Base-by-base conservation (phyloP, 2,797 vertebrate genomes). In the Leptodactylus fallax region DNA sequence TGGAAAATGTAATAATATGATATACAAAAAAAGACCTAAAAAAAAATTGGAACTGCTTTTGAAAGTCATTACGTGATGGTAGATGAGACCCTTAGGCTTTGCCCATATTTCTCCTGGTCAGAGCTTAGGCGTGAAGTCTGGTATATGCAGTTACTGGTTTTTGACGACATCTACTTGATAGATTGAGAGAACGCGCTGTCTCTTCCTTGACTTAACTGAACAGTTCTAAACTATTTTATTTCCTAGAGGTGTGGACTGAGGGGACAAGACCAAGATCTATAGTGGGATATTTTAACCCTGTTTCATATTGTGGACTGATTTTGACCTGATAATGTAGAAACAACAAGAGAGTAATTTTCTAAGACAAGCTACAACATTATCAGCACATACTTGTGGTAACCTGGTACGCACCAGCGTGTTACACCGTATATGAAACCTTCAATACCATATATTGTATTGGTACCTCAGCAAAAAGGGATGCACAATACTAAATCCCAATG, bases 241-340 rank as follows among this genome's bases (percentile, higher is more conserved):
- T 58, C 82, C 69, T 84, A 63, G 81, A 82, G 81, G 81, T 51
- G 13, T 49, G 56, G 83, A 85, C 83, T 76, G 13, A 76, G 83
- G 83, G 83, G 83, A 85, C 83, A 76, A 51, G 36, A 17, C 55
- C 36, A 25, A 76, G 69, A 85, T 76, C 25, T 60, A 74, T 76
- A 16, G 69, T 60, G 55, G 12, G 45, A 61, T 17, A 56, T 23
- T 49, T 61, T 49, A 74, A 85, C 69, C 71, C 83, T 83, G 1
- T 74, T 60, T 58, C 67, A 10, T 10, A 55, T 27, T 11, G 12
- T 76, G 56, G 55, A 51, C 71, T 85, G 55, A 47, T 49, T 76
- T 25, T 85, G 71, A 85, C 71, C 71, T 85, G 69, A 45, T 76
- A 36, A n/a, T 14, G n/a, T 72, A 72, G 27, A 1, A 76, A 45